Conservation (phyloP, 2,797 vertebrate species). For the Rhinella marina region DNA sequence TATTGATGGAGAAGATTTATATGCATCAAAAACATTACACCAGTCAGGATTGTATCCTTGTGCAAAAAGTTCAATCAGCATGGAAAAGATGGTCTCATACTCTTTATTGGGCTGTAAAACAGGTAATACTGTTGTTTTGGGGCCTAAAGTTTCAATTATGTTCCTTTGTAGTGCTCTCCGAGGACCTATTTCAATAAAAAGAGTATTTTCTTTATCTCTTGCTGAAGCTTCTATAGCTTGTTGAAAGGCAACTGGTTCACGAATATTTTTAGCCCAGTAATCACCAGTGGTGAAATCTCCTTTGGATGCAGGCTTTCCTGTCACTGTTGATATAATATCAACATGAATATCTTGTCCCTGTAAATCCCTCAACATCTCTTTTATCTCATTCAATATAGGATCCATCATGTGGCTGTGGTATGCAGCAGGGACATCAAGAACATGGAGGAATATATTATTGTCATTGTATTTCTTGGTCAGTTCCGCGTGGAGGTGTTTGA, state of each 20-base stretch:
- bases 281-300: slow-evolving; percentile 78
- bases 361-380: slow-evolving; percentile 72
- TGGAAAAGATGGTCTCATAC: slow-evolving; percentile 71
- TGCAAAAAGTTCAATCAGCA: slow-evolving; percentile 80
- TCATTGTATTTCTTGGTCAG: slow-evolving; percentile 69
- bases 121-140: slow-evolving; percentile 72
- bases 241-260: slow-evolving; percentile 82
- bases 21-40: slow-evolving; percentile 75
- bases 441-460: slow-evolving; percentile 79
- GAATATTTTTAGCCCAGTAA: slow-evolving; percentile 83
- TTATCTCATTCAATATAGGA: slow-evolving; percentile 74
- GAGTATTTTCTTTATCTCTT: slow-evolving; percentile 70
- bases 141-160: slow-evolving; percentile 82
- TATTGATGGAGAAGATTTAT: slow-evolving; percentile 72
- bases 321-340: slow-evolving; percentile 84
- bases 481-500: slow-evolving; percentile 71
- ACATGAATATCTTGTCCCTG: slow-evolving; percentile 70
- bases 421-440: slow-evolving; percentile 79
- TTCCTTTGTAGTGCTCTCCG: slow-evolving; percentile 77
- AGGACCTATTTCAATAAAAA: slow-evolving; percentile 88
- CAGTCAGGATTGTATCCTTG: slow-evolving; percentile 78
- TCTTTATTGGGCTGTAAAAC: slow-evolving; percentile 77
- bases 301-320: slow-evolving; percentile 70
- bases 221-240: slow-evolving; percentile 72
- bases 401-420: slow-evolving; percentile 90